These are phyloP conservation scores for Cynoglossus semilaevis DNA, from an alignment of 2,113 vertebrate genomes.

Conservation along the genomic window DNA sequence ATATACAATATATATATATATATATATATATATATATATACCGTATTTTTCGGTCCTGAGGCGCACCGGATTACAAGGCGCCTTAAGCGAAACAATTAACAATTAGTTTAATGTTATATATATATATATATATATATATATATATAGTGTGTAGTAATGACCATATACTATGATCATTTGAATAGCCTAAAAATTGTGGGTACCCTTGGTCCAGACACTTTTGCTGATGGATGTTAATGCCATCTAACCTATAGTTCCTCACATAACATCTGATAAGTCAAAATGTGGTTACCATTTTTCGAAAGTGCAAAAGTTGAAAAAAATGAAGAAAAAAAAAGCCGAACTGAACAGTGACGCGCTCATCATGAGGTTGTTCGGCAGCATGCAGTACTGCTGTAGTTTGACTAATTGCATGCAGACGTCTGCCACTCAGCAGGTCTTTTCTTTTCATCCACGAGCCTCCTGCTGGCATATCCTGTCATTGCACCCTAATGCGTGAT, in stretches of 20 bases:
- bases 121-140: too few species aligned
- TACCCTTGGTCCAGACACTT: too few species aligned
- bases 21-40: too few species aligned
- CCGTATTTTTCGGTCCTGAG: too few species aligned
- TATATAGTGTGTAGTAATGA: too few species aligned
- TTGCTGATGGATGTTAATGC: slow-evolving; percentile 11
- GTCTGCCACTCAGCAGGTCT: slow-evolving; percentile 34
- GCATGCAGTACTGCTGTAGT: slow-evolving; percentile 8
- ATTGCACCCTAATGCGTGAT: slow-evolving; percentile 24
- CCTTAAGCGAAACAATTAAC: too few species aligned
- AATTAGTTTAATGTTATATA: too few species aligned
- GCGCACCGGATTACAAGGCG: too few species aligned
- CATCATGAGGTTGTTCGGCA: slow-evolving; percentile 11
- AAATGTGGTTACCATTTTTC: not conserved
- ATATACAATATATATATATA: too few species aligned
- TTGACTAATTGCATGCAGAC: slow-evolving; percentile 36
- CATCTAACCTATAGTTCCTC: slow-evolving; percentile 8
- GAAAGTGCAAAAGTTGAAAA: slow-evolving; percentile 16
- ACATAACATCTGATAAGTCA: slow-evolving; percentile 11
- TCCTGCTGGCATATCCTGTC: slow-evolving; percentile 36
- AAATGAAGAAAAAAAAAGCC: not conserved
- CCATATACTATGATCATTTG: too few species aligned
- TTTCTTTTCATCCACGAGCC: slow-evolving; percentile 29
- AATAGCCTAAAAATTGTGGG: too few species aligned
- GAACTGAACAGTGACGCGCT: slow-evolving; percentile 12